Evolutionary conservation across 2,888 invertebrate species (phyloP).

Genomic region (Bellardia pandia): DNA sequence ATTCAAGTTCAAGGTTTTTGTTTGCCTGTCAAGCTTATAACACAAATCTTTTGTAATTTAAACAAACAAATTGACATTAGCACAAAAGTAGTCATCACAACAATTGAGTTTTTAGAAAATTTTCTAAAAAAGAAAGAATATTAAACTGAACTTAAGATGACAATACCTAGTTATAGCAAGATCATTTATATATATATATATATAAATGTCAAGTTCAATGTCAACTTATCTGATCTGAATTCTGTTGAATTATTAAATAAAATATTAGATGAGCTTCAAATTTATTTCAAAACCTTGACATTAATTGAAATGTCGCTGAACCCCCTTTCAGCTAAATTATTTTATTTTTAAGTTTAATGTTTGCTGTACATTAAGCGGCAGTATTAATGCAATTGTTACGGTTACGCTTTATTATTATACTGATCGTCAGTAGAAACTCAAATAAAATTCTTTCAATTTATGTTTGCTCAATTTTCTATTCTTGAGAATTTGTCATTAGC

Average conservation of each 20-base stretch:
- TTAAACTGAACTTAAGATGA: not conserved
- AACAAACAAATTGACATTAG: no score
- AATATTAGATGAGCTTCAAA: not conserved
- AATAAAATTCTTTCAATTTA: no score
- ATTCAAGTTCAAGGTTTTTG: slow-evolving; percentile 2
- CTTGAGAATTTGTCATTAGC: slow-evolving; percentile 8
- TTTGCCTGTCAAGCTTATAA: not conserved
- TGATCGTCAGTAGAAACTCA: not conserved
- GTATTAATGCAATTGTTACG: slow-evolving; percentile 48
- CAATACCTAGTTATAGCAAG: not conserved
- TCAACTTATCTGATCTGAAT: not conserved
- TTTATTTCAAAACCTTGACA: slow-evolving; percentile 63
- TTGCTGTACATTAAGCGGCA: not conserved
- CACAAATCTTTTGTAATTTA: not conserved
- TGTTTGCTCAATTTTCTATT: slow-evolving; percentile 31
- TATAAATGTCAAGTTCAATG: slow-evolving; percentile 49
- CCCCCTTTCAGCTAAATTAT: slow-evolving; percentile 29
- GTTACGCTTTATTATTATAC: not conserved
- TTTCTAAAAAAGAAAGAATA: not conserved
- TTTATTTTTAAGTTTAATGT: not conserved
- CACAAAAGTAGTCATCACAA: not conserved
- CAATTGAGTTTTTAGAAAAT: not conserved
- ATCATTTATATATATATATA: no score
- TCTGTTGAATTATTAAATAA: not conserved
- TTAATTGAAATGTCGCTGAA: slow-evolving; percentile 71